These are phyloP conservation scores for human DNA, from an alignment of 2,113 vertebrate genomes.

Conservation along the genomic window DNA sequence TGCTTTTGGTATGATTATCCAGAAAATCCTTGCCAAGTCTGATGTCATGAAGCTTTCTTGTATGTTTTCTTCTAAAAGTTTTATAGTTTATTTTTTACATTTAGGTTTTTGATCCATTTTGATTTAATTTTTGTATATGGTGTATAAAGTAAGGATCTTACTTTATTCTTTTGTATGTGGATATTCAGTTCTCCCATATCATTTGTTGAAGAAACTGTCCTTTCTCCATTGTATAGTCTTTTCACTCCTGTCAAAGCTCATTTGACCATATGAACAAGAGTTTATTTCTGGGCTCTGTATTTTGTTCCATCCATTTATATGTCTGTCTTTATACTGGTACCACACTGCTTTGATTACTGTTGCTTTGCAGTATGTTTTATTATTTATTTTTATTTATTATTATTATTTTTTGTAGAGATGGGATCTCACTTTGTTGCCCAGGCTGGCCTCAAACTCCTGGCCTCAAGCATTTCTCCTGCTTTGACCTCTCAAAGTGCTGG, in stretches of 20 bases:
- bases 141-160: background rate
- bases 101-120: background rate
- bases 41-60: background rate
- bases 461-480: background rate
- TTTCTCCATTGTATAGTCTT: background rate
- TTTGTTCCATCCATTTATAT: background rate
- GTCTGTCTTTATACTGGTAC: background rate
- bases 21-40: background rate
- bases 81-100: background rate
- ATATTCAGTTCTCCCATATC: background rate
- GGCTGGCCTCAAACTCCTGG: background rate
- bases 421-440: background rate
- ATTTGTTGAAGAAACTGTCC: background rate
- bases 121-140: background rate
- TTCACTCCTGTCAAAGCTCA: background rate
- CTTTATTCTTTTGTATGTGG: background rate
- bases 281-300: background rate
- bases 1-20: background rate
- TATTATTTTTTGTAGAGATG: background rate
- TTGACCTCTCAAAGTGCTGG: background rate
- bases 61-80: background rate
- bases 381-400: too few species aligned
- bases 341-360: background rate
- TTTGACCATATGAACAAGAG: background rate
- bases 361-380: background rate